phyloP scores from a whole-genome alignment of 2,113 vertebrate species.

The Lontra canadensis region DNA sequence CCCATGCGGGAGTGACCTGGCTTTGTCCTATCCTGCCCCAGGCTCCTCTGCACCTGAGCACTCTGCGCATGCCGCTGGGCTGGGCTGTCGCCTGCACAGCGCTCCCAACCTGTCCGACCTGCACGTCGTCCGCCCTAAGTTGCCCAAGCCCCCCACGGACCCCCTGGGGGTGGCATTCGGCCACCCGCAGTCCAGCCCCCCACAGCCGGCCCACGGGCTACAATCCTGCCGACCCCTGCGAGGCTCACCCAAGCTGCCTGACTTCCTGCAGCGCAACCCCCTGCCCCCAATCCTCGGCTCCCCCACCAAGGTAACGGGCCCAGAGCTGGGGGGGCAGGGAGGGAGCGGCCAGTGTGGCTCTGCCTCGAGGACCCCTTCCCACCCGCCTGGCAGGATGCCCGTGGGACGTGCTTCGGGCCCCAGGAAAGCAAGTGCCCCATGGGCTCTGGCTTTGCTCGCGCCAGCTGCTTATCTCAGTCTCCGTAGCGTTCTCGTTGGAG shows the following conservation, averaged over 20 bases:
- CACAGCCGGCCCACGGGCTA: conserved; percentile 77
- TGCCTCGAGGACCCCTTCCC: too few relatives aligned
- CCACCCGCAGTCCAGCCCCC: conserved; percentile 77
- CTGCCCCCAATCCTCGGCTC: conserved; percentile 96
- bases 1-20: fast-evolving
- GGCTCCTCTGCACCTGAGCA: conserved; percentile 78
- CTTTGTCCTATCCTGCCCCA: not conserved
- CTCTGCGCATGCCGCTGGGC: conserved; percentile 80
- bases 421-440: not conserved
- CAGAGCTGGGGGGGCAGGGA: not conserved
- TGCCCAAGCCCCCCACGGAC: conserved; percentile 95
- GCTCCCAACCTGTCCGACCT: conserved; percentile 92
- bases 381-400: not conserved
- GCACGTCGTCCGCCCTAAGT: conserved; percentile 89
- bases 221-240: conserved; percentile 89
- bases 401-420: fast-evolving
- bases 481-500: not conserved
- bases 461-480: fast-evolving
- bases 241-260: conserved; percentile 93
- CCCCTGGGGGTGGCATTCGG: conserved; percentile 85
- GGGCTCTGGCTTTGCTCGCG: not conserved
- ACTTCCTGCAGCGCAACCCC: conserved; percentile 95
- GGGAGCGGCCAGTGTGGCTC: not conserved
- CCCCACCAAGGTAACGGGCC: conserved; percentile 90
- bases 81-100: conserved; percentile 95